phyloP scores from a whole-genome alignment of 2,888 invertebrate genomes.

The Operophtera brumata region DNA sequence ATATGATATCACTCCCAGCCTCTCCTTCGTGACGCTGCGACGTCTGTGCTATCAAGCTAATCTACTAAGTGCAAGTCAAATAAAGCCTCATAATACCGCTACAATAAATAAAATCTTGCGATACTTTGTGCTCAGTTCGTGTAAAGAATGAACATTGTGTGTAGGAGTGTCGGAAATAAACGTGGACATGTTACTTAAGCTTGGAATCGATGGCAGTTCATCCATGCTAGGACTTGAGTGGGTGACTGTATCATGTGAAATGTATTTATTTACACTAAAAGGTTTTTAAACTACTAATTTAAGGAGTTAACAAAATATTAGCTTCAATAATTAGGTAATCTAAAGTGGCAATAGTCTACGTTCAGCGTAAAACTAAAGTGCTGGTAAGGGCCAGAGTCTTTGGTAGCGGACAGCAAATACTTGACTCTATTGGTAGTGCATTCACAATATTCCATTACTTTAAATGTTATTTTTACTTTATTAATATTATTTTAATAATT shows the following conservation, averaged over 20 bases:
- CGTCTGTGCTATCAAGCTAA: conserved; percentile 56
- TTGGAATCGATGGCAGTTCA: background rate
- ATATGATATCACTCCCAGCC: conserved; percentile 69
- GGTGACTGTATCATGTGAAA: conserved; percentile 1
- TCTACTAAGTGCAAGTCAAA: conserved; percentile 68
- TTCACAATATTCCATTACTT: conserved; percentile 45
- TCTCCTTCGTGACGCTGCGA: conserved; percentile 53
- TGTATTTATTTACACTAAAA: background rate
- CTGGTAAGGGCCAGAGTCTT: conserved; percentile 55
- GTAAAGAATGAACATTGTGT: background rate
- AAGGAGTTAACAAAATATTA: conserved; percentile 14
- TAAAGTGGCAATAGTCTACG: conserved; percentile 55
- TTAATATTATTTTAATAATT: background rate
- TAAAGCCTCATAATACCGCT: conserved; percentile 38
- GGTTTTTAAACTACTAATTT: background rate
- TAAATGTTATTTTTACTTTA: background rate
- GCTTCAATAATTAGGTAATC: conserved; percentile 24
- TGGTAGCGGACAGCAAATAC: conserved; percentile 56
- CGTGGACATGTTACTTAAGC: background rate
- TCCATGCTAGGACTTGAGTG: conserved; percentile 12
- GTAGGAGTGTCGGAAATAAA: conserved; percentile 6
- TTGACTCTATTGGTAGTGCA: conserved; percentile 54
- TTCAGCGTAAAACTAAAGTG: conserved; percentile 44
- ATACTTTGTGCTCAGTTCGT: conserved; percentile 21
- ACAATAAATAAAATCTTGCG: conserved; percentile 34